A percentile compares a stretch with the other conserved stretches of the same genome.
phyloP scores from a whole-genome alignment of 2,888 invertebrate species.

The Leptinotarsa tumamoca region DNA sequence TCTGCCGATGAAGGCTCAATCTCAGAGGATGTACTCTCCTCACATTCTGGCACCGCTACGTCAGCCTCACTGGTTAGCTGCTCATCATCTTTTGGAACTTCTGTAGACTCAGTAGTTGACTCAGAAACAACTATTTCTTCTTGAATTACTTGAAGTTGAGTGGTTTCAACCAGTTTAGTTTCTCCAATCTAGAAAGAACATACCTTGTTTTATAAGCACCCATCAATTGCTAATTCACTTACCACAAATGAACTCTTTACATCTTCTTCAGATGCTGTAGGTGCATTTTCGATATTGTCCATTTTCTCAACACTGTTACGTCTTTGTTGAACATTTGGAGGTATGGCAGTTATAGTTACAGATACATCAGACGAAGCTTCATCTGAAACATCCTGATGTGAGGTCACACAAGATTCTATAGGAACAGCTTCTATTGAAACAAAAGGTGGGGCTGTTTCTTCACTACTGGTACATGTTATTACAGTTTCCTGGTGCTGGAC shows the following conservation, averaged over 20 bases:
- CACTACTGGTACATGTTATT: slow-evolving; percentile 45
- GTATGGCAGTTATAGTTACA: slow-evolving; percentile 49
- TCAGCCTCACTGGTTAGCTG: slow-evolving; percentile 14
- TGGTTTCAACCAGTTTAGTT: slow-evolving; percentile 28
- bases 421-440: slow-evolving; percentile 53
- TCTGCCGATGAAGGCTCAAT: slow-evolving; percentile 24
- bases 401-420: slow-evolving; percentile 41
- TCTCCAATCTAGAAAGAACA: slow-evolving; percentile 29
- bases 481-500: slow-evolving; percentile 40
- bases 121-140: slow-evolving; percentile 58
- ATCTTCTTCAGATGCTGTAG: slow-evolving; percentile 45
- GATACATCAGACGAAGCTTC: slow-evolving; percentile 31
- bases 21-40: neutral
- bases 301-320: slow-evolving; percentile 58
- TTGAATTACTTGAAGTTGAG: slow-evolving; percentile 60
- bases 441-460: slow-evolving; percentile 50
- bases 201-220: neutral
- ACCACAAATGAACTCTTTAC: slow-evolving; percentile 2
- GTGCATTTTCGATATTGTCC: slow-evolving; percentile 29
- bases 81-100: neutral
- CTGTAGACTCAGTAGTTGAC: slow-evolving; percentile 7
- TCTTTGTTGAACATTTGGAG: slow-evolving; percentile 58
- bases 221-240: neutral
- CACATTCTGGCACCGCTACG: neutral
- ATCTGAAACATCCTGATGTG: slow-evolving; percentile 13